Conservation (phyloP, 1,140 invertebrate genomes). For the Heliconius hermathena region DNA sequence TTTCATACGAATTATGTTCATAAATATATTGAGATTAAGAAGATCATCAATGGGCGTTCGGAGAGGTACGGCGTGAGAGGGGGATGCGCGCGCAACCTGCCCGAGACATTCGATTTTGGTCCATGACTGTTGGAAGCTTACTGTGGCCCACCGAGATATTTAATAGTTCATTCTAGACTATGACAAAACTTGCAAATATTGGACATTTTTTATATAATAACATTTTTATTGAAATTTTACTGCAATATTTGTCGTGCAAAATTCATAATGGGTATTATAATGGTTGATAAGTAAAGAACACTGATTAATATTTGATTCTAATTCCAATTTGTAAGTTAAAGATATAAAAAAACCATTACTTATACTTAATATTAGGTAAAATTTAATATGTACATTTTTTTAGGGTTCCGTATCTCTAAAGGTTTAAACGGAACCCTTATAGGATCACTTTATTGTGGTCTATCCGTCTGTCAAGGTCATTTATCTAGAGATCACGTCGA, state of each 20-base stretch:
- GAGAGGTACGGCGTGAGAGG: conserved; percentile 64
- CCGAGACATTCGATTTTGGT: conserved; percentile 82
- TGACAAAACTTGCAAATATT: conserved; percentile 46
- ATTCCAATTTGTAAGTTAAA: no score
- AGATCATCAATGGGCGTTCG: conserved; percentile 78
- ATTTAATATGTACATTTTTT: no score
- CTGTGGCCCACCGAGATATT: conserved; percentile 71
- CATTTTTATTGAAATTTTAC: background rate
- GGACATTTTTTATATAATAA: background rate
- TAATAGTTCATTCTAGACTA: conserved; percentile 77
- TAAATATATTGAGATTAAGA: conserved; percentile 66
- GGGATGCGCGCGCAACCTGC: conserved; percentile 73
- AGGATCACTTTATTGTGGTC: no score
- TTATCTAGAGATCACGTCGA: no score
- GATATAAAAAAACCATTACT: no score
- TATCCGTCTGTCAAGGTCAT: no score
- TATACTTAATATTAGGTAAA: no score
- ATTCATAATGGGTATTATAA: no score
- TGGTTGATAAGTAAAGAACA: no score
- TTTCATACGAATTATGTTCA: conserved; percentile 42
- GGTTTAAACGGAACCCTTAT: no score
- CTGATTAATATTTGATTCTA: no score
- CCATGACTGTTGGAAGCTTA: conserved; percentile 81
- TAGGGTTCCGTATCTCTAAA: no score
- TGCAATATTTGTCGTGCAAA: background rate